Percentiles rank a stretch among this genome's conserved stretches.
phyloP scores from a whole-genome alignment of 2,888 invertebrate species.

The Bedellia somnulentella region DNA sequence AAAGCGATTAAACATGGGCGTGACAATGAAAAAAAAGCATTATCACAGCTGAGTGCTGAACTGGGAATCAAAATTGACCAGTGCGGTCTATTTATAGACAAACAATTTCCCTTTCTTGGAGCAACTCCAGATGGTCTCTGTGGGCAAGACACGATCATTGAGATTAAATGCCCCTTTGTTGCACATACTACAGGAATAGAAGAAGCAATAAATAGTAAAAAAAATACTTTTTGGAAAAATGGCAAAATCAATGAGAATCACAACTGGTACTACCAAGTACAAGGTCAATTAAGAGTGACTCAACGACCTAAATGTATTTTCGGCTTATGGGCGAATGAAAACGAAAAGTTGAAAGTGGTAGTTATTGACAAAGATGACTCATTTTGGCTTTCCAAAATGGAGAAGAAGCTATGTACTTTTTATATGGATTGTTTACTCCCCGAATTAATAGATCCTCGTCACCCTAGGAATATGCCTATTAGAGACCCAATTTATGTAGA shows the following conservation, averaged over 20 bases:
- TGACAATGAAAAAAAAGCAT: constrained; percentile 8
- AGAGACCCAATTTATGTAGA: neutral
- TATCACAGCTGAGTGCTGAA: constrained; percentile 7
- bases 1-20: constrained; percentile 9
- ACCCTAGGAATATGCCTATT: neutral
- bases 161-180: constrained; percentile 7
- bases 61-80: constrained; percentile 4
- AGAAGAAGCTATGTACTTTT: neutral
- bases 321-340: neutral
- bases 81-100: constrained; percentile 10
- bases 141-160: constrained; percentile 1
- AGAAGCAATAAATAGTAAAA: constrained; percentile 5
- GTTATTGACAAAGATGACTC: constrained; percentile 1
- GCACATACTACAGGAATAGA: constrained; percentile 5
- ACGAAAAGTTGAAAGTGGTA: neutral
- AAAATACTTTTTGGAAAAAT: constrained; percentile 5
- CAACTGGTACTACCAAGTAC: constrained; percentile 6
- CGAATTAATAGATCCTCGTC: constrained; percentile 1
- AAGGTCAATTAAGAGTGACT: constrained; percentile 7
- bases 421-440: constrained; percentile 1
- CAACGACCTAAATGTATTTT: neutral
- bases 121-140: constrained; percentile 10
- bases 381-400: neutral
- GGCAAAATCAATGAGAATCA: constrained; percentile 3
- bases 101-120: constrained; percentile 7